Evolutionary conservation across 2,888 invertebrate species (phyloP).

Genomic region (Pachydiplax longipennis): DNA sequence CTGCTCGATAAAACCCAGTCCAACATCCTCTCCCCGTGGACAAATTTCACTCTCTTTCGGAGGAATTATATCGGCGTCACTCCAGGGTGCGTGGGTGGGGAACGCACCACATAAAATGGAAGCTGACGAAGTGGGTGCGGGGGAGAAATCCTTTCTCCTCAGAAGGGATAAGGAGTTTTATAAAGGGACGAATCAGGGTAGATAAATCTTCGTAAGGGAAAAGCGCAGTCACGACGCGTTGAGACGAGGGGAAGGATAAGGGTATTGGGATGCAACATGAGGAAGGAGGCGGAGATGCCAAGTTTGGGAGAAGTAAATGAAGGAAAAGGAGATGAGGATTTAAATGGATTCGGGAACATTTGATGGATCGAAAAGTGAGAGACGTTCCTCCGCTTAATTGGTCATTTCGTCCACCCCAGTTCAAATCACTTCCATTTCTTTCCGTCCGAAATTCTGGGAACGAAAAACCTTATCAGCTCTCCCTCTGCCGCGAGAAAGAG

Average conservation of each 20-base stretch:
- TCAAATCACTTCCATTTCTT: neutral
- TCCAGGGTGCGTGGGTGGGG: constrained; percentile 54
- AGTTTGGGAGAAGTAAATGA: neutral
- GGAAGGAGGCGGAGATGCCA: constrained; percentile 49
- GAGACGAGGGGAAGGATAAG: constrained; percentile 7
- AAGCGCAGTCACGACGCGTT: constrained; percentile 28
- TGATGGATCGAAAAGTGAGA: neutral
- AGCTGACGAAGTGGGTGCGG: constrained; percentile 54
- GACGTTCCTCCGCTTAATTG: neutral
- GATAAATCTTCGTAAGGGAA: constrained; percentile 54
- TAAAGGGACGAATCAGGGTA: constrained; percentile 51
- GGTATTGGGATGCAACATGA: constrained; percentile 47
- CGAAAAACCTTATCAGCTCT: too few species aligned
- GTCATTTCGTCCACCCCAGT: neutral
- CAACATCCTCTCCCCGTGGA: too few species aligned
- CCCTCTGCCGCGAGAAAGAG: too few species aligned
- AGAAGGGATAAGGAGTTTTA: neutral
- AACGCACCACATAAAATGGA: constrained; percentile 54
- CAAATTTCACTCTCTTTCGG: neutral
- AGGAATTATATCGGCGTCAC: neutral
- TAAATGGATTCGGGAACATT: neutral
- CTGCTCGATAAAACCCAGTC: too few species aligned
- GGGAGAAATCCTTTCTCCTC: neutral
- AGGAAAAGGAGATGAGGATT: neutral
- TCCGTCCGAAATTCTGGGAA: too few species aligned